Conservation (phyloP, 2,113 vertebrate genomes). For the Malurus alboscapulatus region DNA sequence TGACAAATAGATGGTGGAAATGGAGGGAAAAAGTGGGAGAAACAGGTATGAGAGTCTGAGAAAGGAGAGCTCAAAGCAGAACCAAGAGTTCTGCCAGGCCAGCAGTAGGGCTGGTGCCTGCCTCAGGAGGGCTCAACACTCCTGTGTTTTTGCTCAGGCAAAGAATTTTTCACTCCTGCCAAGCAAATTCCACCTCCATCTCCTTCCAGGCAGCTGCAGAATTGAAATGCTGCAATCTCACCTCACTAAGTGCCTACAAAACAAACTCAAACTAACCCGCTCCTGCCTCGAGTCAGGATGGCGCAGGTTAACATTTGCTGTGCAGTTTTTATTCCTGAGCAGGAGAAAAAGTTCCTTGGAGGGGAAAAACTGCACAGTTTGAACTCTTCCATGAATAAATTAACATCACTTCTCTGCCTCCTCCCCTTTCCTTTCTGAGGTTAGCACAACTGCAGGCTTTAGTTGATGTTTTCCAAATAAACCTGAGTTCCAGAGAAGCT, state of each 20-base stretch:
- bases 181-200: neutral
- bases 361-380: neutral
- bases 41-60: neutral
- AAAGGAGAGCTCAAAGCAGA: neutral
- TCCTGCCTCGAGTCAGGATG: neutral
- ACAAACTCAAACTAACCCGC: neutral
- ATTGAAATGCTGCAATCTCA: neutral
- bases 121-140: neutral
- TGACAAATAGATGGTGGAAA: neutral
- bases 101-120: neutral
- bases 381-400: conserved; percentile 6
- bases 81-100: neutral
- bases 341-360: neutral
- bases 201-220: neutral
- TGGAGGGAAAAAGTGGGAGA: neutral
- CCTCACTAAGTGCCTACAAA: neutral
- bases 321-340: neutral
- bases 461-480: conserved; percentile 24
- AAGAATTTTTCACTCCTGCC: neutral
- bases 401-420: neutral
- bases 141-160: neutral
- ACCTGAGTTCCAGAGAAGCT: neutral
- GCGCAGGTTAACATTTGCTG: neutral
- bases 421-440: neutral
- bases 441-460: conserved; percentile 11